Conservation (phyloP, 1,140 invertebrate genomes). For the Onthophagus taurus region DNA sequence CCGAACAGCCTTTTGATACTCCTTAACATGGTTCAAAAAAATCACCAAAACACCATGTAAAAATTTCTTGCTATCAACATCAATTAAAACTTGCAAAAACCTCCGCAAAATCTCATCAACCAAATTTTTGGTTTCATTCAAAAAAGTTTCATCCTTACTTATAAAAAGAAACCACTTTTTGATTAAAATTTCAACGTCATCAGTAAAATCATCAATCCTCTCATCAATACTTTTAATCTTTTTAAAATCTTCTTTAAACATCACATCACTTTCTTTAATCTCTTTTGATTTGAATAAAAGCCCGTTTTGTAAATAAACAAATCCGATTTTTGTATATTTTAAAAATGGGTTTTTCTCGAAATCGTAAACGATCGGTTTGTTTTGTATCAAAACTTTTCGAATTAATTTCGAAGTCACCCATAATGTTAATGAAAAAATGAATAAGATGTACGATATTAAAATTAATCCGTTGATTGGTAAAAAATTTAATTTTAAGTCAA, state of each 20-base stretch:
- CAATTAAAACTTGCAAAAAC: slow-evolving; percentile 23
- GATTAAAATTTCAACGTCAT: slow-evolving; percentile 30
- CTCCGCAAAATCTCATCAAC: slow-evolving; percentile 27
- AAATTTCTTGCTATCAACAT: slow-evolving; percentile 25
- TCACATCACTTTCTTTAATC: slow-evolving; percentile 3
- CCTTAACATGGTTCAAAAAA: slow-evolving; percentile 44
- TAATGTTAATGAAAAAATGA: slow-evolving; percentile 15
- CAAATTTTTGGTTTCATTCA: slow-evolving; percentile 24
- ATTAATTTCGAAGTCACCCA: slow-evolving; percentile 18
- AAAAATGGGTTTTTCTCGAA: slow-evolving; percentile 14
- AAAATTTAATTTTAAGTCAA: slow-evolving; percentile 8
- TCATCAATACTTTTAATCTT: slow-evolving; percentile 17
- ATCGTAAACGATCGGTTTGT: slow-evolving; percentile 10
- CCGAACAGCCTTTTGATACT: slow-evolving; percentile 44
- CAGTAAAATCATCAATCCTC: slow-evolving; percentile 21
- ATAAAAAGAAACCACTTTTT: slow-evolving; percentile 32
- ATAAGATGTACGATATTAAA: slow-evolving; percentile 15
- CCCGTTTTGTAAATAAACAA: not conserved
- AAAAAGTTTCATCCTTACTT: slow-evolving; percentile 28
- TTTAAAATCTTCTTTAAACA: slow-evolving; percentile 7
- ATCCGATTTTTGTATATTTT: slow-evolving; percentile 2
- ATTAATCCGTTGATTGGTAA: slow-evolving; percentile 14
- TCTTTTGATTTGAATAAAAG: slow-evolving; percentile 1
- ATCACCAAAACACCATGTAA: slow-evolving; percentile 39
- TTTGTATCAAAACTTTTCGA: slow-evolving; percentile 15